Base-by-base conservation (phyloP, 2,888 invertebrate genomes). In the Ophonus ardosiacus region DNA sequence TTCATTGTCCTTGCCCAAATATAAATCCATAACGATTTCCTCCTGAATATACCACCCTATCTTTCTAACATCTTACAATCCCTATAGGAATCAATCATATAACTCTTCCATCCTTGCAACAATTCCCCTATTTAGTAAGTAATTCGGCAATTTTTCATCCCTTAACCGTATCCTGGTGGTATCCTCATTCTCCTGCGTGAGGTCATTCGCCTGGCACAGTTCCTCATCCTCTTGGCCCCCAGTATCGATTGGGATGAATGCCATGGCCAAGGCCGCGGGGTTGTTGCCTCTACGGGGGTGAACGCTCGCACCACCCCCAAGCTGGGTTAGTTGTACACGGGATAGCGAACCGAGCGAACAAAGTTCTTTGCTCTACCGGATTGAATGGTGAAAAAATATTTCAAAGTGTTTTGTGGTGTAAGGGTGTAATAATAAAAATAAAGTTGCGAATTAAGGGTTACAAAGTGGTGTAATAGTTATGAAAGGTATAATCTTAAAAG, bases 201-300 rank as follows among this genome's bases (percentile, higher is more conserved):
- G 68, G n/a, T 31, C 59, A 59, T 17, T 59, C 31, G 38, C 38
- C 59, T 65, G 81, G 68, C 59, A 59, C 79, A 61, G 31, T 61
- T 17, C 61, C 24, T 51, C 24, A 10, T 17, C 17, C 24, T 24
- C 24, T 31, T 31, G 31, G 21, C 13, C 71, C 71, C 18, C 13
- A 10, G 18, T 74, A 83, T 83, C 83, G 83, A 83, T 83, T 83
- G 74, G 83, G 59, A n/a, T 76, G 83, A 83, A 83, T 83, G 83
- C 83, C 83, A 83, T 59, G 83, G 83, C 83, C 83, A 83, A 83
- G 83, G 83, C 83, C 83, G 83, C 76, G 83, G 74, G 83, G 83
- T 59, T 74, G 74, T 74, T 31, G 83, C 74, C 81, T 31, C 68
- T 31, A 31, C 17, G 43, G 18, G 31, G 38, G 31, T 31, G 56